phyloP scores from a whole-genome alignment of 2,888 invertebrate species.

The Orthosia cruda region DNA sequence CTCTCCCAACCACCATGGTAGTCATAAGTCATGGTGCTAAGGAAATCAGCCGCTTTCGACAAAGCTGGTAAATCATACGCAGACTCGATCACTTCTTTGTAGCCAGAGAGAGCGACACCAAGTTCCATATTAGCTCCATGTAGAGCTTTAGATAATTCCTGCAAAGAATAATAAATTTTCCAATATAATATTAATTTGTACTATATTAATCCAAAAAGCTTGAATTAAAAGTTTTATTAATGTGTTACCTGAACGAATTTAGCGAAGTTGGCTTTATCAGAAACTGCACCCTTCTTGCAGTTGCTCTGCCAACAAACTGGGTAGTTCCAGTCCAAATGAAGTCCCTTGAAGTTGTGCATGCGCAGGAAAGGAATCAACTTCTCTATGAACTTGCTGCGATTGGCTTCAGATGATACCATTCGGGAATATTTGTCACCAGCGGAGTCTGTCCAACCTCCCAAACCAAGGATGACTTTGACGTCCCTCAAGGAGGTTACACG shows the following conservation, averaged over 20 bases:
- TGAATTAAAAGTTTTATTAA: neutral
- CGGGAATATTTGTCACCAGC: slow-evolving; percentile 97
- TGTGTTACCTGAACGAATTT: slow-evolving; percentile 93
- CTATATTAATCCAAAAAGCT: neutral
- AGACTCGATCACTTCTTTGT: slow-evolving; percentile 97
- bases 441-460: slow-evolving; percentile 99
- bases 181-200: neutral
- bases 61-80: slow-evolving; percentile 96
- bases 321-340: slow-evolving; percentile 99
- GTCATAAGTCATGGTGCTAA: slow-evolving; percentile 97
- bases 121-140: slow-evolving; percentile 94
- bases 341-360: slow-evolving; percentile 95
- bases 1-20: slow-evolving; percentile 98
- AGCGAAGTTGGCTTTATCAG: slow-evolving; percentile 95
- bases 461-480: slow-evolving; percentile 94
- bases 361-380: slow-evolving; percentile 94
- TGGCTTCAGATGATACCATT: slow-evolving; percentile 93
- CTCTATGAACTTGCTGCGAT: slow-evolving; percentile 94
- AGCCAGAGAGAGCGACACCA: slow-evolving; percentile 97
- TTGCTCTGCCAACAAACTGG: slow-evolving; percentile 98
- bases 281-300: slow-evolving; percentile 95
- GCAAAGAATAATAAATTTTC: slow-evolving; percentile 36
- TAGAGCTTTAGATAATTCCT: slow-evolving; percentile 94
- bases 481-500: slow-evolving; percentile 94
- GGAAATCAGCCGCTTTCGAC: slow-evolving; percentile 94